Evolutionary conservation across 2,797 vertebrate genomes (phyloP), one percentile per base, ranked within the genome.

Genomic region (Enteromius unitaeniatus): DNA sequence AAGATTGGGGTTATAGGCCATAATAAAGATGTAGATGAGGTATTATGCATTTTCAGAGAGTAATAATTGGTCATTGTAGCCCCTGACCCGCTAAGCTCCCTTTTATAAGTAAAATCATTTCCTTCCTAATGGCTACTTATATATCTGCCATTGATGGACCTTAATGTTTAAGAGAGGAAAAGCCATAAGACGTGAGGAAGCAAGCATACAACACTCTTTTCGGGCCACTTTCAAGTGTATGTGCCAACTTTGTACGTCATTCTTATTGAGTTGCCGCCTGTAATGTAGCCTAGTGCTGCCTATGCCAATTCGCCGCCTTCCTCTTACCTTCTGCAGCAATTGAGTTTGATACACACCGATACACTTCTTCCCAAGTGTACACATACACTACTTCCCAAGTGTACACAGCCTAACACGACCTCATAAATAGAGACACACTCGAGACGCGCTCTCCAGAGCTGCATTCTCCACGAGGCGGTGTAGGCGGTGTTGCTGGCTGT

Each of bases 11-110:
- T 84, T 86, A 81, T 78, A 60, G 69, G 58, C 60, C 70, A 85
- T 82, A 72, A 84, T 62, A 45, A 62, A 81, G 65, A 74, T 87
- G 74, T 87, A 89, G 85, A 90, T 84, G 88, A 89, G 87, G 79
- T 86, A 84, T 88, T 89, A 92, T 85, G 86, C 88, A 86, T 93
- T 93, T 89, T 93, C 90, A 88, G 70, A 72, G 69, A 83, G 40
- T 84, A 73, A 81, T 83, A 65, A 72, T 85, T 73, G 82, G 83
- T 83, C 21, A 26, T 26, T 74, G 70, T 80, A 64, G 83, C 85
- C 68, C 67, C 65, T 75, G 80, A 86, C 79, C 68, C 26, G 19
- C 67, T 84, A 79, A 62, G 79, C 80, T 86, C 76, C 72, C 78
- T 73, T 76, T 84, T 78, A 78, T 62, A 78, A 85, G 58, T 85